Percentiles rank a stretch among this genome's conserved stretches.
Evolutionary conservation across 1,140 invertebrate species (phyloP).

Genomic region (Orchesella cincta): DNA sequence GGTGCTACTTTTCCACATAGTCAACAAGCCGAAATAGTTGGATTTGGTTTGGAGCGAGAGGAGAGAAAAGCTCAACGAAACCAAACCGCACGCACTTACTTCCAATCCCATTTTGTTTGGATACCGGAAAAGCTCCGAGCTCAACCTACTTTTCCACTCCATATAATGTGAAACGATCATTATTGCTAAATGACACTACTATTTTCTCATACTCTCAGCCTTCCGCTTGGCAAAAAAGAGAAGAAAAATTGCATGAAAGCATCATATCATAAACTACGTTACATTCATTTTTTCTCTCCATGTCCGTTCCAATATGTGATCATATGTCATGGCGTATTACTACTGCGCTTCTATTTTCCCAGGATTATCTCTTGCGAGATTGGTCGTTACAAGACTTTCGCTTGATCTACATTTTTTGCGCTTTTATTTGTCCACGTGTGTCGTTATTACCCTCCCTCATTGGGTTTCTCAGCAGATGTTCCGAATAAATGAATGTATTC

Average conservation of each 20-base stretch:
- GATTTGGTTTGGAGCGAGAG: neutral
- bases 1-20: neutral
- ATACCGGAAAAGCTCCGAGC: neutral
- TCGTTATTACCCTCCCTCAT: neutral
- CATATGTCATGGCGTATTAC: no score
- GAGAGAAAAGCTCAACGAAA: neutral
- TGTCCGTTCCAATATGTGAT: no score
- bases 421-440: conserved; percentile 19
- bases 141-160: conserved; percentile 20
- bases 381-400: no score
- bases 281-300: no score
- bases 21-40: neutral
- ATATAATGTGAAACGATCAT: conserved; percentile 23
- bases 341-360: no score
- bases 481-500: no score
- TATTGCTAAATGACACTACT: conserved; percentile 16
- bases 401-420: neutral
- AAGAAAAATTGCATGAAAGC: no score
- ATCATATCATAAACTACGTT: no score
- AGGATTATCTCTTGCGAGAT: neutral
- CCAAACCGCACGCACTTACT: neutral
- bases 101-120: conserved; percentile 3
- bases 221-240: no score
- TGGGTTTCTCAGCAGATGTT: neutral
- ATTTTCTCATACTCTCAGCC: no score